A percentile compares a stretch with the other conserved stretches of the same genome.
Conservation (phyloP, 23 tunicate genomes). For the Corella eumyota region DNA sequence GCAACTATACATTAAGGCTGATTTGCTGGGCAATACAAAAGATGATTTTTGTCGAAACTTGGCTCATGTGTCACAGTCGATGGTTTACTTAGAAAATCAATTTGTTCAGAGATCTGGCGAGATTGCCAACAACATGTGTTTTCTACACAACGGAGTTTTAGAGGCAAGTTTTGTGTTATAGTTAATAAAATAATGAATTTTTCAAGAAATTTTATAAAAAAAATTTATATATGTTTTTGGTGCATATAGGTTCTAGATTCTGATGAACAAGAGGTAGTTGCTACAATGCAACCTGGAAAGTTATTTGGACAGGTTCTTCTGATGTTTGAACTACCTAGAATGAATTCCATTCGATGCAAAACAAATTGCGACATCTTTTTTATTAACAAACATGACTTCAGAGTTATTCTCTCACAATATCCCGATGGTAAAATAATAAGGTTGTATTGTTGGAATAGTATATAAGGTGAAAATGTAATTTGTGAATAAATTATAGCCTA, state of each 20-base stretch:
- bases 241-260: slow-evolving; percentile 57
- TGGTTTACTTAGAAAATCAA: slow-evolving; percentile 60
- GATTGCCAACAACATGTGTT: slow-evolving; percentile 50
- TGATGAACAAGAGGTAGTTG: slow-evolving; percentile 60
- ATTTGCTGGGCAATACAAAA: slow-evolving; percentile 36
- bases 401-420: slow-evolving; percentile 56
- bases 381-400: slow-evolving; percentile 53
- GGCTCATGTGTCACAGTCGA: slow-evolving; percentile 36
- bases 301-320: slow-evolving; percentile 64
- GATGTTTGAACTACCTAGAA: slow-evolving; percentile 67
- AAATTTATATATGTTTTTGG: no score
- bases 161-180: slow-evolving; percentile 62
- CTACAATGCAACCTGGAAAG: slow-evolving; percentile 54
- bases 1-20: no score
- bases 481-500: no score
- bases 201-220: no score
- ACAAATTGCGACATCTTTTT: slow-evolving; percentile 76
- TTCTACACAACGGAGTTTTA: slow-evolving; percentile 62
- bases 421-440: slow-evolving; percentile 46
- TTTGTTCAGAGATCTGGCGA: slow-evolving; percentile 81
- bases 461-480: no score
- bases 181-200: no score
- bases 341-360: slow-evolving; percentile 62
- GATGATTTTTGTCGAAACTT: slow-evolving; percentile 73
- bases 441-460: background rate